phyloP scores from a whole-genome alignment of 2,797 vertebrate genomes.

The Oceanodroma leucorhoa region DNA sequence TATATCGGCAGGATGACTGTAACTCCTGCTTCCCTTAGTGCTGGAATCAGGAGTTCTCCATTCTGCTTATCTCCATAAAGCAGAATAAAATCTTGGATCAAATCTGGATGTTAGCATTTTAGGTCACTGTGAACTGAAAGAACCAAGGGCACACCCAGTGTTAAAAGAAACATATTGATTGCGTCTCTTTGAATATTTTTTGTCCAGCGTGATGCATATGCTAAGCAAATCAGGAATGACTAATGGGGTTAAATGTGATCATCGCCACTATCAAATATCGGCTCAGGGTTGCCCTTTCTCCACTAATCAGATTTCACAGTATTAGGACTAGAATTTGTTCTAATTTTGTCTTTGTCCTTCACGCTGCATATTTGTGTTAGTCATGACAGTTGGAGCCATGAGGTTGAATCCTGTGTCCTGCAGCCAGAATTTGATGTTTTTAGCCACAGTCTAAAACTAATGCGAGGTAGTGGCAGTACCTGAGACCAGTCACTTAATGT shows the following conservation, averaged over 20 bases:
- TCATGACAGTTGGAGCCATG: background rate
- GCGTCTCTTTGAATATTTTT: background rate
- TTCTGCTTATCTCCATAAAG: background rate
- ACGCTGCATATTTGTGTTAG: background rate
- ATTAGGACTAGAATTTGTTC: constrained; percentile 1
- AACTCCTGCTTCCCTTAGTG: background rate
- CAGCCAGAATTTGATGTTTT: background rate
- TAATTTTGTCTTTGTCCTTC: background rate
- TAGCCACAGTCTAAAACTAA: background rate
- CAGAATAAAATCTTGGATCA: background rate
- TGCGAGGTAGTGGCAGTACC: background rate
- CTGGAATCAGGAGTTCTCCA: background rate
- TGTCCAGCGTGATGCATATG: constrained; percentile 15
- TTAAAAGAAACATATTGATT: constrained; percentile 33
- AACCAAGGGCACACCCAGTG: background rate
- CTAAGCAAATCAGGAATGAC: constrained; percentile 19
- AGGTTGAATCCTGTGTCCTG: background rate
- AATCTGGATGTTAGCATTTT: background rate
- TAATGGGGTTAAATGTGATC: constrained; percentile 32
- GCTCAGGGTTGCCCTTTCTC: background rate
- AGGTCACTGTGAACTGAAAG: background rate
- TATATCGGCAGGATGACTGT: background rate
- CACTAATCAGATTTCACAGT: constrained; percentile 23
- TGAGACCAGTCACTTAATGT: background rate
- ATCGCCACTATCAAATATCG: background rate